phyloP scores from a whole-genome alignment of 2,113 vertebrate genomes.

The Boulengeromyrus knoepffleri region DNA sequence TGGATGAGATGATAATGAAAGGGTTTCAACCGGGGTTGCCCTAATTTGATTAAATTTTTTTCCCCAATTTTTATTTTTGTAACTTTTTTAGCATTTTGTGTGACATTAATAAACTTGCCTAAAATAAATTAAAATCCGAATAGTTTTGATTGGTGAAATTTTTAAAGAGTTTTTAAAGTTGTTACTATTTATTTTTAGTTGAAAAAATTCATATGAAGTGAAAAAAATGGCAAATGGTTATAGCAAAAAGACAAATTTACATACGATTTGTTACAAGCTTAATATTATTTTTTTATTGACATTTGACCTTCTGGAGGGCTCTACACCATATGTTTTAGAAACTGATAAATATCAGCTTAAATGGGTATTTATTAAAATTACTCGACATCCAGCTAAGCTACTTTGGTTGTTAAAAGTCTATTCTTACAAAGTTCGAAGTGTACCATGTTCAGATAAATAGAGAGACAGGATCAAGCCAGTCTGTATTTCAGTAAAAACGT shows the following conservation, averaged over 20 bases:
- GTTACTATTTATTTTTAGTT: neutral
- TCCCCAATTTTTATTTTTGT: neutral
- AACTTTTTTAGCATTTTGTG: neutral
- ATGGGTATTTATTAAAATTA: neutral
- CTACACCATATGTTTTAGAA: neutral
- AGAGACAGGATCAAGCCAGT: neutral
- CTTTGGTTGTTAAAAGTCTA: neutral
- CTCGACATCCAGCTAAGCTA: neutral
- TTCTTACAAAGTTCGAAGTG: neutral
- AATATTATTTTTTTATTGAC: neutral
- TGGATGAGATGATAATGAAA: neutral
- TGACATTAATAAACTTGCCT: neutral
- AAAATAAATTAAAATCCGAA: neutral
- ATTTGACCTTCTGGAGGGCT: neutral
- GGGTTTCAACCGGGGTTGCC: neutral
- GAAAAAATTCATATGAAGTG: neutral
- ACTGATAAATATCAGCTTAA: neutral
- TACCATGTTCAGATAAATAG: neutral
- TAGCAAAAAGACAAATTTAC: neutral
- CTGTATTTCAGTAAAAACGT: neutral
- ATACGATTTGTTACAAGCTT: neutral
- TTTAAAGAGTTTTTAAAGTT: neutral
- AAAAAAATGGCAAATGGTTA: neutral
- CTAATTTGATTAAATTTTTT: neutral
- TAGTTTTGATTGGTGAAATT: neutral